Percentiles rank a stretch among this genome's conserved stretches.
Conservation (phyloP, 1,140 invertebrate genomes). For the Drosophila eugracilis region DNA sequence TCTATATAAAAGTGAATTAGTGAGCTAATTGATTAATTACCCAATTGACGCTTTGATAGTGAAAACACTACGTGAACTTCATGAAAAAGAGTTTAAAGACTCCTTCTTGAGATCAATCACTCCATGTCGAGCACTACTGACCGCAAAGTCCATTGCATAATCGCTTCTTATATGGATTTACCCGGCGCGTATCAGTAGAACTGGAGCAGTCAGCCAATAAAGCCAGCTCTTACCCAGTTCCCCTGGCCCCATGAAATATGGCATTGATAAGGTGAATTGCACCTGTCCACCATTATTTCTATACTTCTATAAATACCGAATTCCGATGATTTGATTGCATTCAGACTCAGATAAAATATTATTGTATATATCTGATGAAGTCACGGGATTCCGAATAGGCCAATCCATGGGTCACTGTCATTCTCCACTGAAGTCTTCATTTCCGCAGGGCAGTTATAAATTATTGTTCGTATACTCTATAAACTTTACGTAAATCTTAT, state of each 20-base stretch:
- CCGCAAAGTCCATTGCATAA: slow-evolving; percentile 55
- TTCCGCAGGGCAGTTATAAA: slow-evolving; percentile 25
- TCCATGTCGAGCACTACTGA: not conserved
- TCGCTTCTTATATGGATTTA: slow-evolving; percentile 57
- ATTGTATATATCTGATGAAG: slow-evolving; percentile 35
- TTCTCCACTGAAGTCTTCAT: slow-evolving; percentile 16
- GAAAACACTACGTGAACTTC: too few relatives aligned
- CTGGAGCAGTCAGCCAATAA: slow-evolving; percentile 31
- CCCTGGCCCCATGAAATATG: slow-evolving; percentile 38
- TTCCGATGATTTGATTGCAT: slow-evolving; percentile 25
- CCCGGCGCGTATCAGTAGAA: slow-evolving; percentile 37
- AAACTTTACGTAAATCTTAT: slow-evolving; percentile 47
- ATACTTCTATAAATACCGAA: slow-evolving; percentile 38
- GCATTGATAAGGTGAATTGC: slow-evolving; percentile 51
- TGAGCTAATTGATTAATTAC: slow-evolving; percentile 1
- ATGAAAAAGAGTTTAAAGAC: not conserved
- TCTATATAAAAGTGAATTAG: not conserved
- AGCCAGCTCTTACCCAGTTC: slow-evolving; percentile 34
- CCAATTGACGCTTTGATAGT: not conserved
- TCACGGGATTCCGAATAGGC: slow-evolving; percentile 21
- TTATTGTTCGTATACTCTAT: not conserved
- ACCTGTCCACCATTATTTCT: slow-evolving; percentile 25
- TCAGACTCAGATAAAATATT: slow-evolving; percentile 26
- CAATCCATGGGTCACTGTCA: slow-evolving; percentile 3
- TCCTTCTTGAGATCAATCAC: not conserved